Conservation (phyloP, 2,113 vertebrate species). For the Gymnobelideus leadbeateri region DNA sequence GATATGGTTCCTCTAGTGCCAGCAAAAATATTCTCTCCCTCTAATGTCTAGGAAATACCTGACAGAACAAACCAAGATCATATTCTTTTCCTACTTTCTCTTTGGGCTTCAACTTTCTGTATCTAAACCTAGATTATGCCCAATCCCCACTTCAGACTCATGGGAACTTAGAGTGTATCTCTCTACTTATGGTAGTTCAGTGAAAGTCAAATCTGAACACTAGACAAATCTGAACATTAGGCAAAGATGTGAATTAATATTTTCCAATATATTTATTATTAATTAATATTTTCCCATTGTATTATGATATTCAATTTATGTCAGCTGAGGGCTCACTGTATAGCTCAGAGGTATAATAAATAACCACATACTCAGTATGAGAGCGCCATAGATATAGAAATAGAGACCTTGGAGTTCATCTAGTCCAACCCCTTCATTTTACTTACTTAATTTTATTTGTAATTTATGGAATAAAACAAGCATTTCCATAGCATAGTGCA, state of each 20-base stretch:
- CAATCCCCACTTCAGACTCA: not conserved
- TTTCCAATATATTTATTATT: not conserved
- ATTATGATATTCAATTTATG: not conserved
- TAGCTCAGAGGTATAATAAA: not conserved
- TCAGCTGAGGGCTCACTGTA: not conserved
- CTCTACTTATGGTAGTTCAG: not conserved
- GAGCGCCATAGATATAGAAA: not conserved
- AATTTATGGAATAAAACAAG: not conserved
- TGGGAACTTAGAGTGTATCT: not conserved
- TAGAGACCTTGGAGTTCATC: not conserved
- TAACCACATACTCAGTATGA: not conserved
- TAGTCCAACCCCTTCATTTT: not conserved
- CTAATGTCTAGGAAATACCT: not conserved
- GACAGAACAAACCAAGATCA: not conserved
- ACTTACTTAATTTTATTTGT: not conserved
- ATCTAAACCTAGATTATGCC: not conserved
- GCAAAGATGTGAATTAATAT: not conserved
- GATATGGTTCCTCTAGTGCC: not conserved
- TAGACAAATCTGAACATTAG: not conserved
- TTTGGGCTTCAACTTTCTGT: not conserved
- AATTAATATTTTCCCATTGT: not conserved
- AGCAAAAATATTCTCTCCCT: not conserved
- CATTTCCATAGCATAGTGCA: not conserved
- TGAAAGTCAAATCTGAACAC: not conserved
- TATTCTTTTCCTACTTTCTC: not conserved